These are phyloP conservation scores for Fragum sueziense DNA, from an alignment of 2,888 invertebrate species.

Conservation along the genomic window DNA sequence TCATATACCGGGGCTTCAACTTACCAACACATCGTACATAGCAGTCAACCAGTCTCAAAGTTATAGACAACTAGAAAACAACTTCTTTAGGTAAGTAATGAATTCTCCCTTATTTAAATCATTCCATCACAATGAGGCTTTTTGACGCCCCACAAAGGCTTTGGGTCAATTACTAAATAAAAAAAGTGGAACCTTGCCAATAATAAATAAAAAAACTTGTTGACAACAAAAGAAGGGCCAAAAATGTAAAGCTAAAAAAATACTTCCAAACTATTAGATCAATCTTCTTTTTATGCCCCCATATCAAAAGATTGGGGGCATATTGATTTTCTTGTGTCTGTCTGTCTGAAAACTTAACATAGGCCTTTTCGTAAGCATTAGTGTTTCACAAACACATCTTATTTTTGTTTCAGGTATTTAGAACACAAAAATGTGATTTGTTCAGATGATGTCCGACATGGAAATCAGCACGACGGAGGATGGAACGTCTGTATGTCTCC, in stretches of 20 bases:
- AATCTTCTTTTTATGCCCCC: too few relatives aligned
- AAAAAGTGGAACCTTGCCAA: too few relatives aligned
- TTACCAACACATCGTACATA: not conserved
- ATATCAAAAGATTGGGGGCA: too few relatives aligned
- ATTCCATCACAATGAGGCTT: not conserved
- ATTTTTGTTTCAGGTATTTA: slow-evolving; percentile 63
- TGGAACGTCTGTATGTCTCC: slow-evolving; percentile 80
- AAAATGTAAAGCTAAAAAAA: too few relatives aligned
- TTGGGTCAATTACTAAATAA: too few relatives aligned
- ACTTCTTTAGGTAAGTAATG: slow-evolving; percentile 7
- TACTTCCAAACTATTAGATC: too few relatives aligned
- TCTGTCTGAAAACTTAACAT: too few relatives aligned
- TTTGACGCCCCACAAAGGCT: not conserved
- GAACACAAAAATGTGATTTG: slow-evolving; percentile 73
- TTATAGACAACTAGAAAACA: not conserved
- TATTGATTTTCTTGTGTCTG: too few relatives aligned
- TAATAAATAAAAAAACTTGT: too few relatives aligned
- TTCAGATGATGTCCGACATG: slow-evolving; percentile 70
- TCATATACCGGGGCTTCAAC: not conserved
- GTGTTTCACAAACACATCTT: not conserved
- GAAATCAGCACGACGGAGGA: slow-evolving; percentile 79
- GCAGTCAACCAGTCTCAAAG: not conserved
- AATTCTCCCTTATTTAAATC: not conserved
- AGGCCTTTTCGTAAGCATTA: too few relatives aligned
- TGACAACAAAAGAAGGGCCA: too few relatives aligned